Base-by-base conservation (phyloP, 2,888 invertebrate genomes). In the Bursaphelenchus okinawaensis region DNA sequence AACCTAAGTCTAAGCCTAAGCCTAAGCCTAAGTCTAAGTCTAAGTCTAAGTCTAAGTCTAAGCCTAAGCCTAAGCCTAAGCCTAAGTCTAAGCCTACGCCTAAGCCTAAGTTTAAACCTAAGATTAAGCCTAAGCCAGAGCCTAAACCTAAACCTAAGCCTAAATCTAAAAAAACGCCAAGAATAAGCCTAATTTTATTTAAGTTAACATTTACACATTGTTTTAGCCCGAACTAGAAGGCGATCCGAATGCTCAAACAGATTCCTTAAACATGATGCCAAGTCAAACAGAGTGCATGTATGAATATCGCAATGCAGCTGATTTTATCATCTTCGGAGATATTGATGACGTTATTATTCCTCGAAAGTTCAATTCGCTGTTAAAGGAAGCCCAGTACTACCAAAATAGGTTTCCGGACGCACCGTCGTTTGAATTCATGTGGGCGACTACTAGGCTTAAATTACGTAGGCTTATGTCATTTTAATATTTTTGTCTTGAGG, bases 291-390 rank as follows among this genome's bases (percentile, higher is more conserved):
- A 51, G 8, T 64, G 64, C 29, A 50, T 64, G 2, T 52, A 63
- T 23, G 64, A 64, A 20, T 52, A 64, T 54, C 50, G 64, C 16
- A 59, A 64, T 27, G 22, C 60, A 22, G 52, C 64, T 16, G 64
- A 64, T 31, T 64, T 64, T 54, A 50, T 64, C 52, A 51, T 61
- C 23, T 64, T 64, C 23, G 58, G 52, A 7, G 64, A 64, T 31
- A 61, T 63, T 23, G 61, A 64, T 51, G 64, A 64, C 16, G 23
- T 59, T 12, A 27, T 64, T 6, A 40, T 64, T 24, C 64, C 64
- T 0, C 52, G 23, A 3, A 64, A 59, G 24, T 50, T 55, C 22
- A 7, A 29, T 0, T 50, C 29, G 22, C 27, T 63, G 20, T 51
- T 27, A n/a, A 27, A 54, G 2, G 62, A 29, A n/a, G 51, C 27